A percentile compares a stretch with the other conserved stretches of the same genome.
Evolutionary conservation across 2,113 vertebrate genomes (phyloP).

Genomic region (Glareola pratincola): DNA sequence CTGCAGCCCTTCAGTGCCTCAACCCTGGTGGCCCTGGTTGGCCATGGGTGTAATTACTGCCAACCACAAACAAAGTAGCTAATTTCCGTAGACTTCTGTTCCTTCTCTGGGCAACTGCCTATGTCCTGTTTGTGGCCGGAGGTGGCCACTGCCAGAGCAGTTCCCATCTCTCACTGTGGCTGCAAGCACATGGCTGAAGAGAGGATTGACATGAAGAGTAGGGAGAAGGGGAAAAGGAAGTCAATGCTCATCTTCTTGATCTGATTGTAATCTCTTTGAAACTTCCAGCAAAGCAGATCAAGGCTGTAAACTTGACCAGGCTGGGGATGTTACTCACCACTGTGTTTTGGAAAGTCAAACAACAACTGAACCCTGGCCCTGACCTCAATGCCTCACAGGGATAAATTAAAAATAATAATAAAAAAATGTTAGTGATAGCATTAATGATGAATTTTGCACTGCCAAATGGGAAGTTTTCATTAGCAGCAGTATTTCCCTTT

Average conservation of each 20-base stretch:
- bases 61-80: background rate
- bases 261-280: background rate
- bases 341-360: background rate
- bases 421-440: background rate
- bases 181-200: background rate
- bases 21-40: background rate
- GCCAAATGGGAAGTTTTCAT: background rate
- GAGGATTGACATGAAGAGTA: background rate
- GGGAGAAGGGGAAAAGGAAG: background rate
- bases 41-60: background rate
- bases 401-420: background rate
- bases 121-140: background rate
- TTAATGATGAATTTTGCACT: background rate
- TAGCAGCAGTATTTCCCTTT: background rate
- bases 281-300: background rate
- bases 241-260: background rate
- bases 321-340: background rate
- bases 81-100: background rate
- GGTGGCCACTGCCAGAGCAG: background rate
- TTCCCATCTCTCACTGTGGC: background rate
- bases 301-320: background rate
- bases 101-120: background rate
- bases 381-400: background rate
- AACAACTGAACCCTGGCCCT: background rate
- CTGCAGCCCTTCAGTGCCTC: background rate